Base-by-base conservation (phyloP, 1,140 invertebrate species). In the Ceratina japonica region DNA sequence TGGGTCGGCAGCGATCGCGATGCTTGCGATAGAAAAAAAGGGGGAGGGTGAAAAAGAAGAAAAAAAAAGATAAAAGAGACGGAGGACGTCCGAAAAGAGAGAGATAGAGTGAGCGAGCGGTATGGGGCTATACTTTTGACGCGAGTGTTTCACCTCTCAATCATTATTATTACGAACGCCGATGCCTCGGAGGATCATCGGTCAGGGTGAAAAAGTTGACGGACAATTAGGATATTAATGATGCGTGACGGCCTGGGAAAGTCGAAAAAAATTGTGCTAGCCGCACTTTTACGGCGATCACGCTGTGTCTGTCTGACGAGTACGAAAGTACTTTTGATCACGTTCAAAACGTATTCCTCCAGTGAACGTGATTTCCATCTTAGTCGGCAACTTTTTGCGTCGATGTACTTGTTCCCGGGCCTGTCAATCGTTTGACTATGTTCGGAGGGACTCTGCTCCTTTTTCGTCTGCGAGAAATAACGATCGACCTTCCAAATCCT, bases 131-230 rank as follows among this genome's bases (percentile, higher is more conserved):
- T 63, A 62, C 51, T 52, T 85, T 71, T 75, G 71, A 76, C 58
- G 79, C 72, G 68, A 80, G 59, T 74, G 76, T 86, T 81, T 82
- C 59, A 82, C 62, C 84, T 84, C 80, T 86, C 83, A 62, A 81
- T 86, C 80, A 76, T 82, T 80, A 82, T 86, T 81, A 66, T 72
- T 68, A 20, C 66, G 66, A 71, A 72, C 65, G 59, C 31, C 44
- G 75, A 61, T 79, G 54, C 18, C 58, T 64, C 24, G 66, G 37
- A 52, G 15, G 68, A 75, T 27, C n/a, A 24, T 20, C 61, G 59
- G 15, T 59, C 52, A 51, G 52, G 65, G 58, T 64, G 71, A 56
- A 80, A 83, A 72, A 68, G 64, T 80, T 73, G 65, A 61, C 68
- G 65, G 70, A 68, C 76, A 83, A 83, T 75, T 74, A 74, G 73